Base-by-base conservation (phyloP, 1,140 invertebrate species). In the Popillia japonica region DNA sequence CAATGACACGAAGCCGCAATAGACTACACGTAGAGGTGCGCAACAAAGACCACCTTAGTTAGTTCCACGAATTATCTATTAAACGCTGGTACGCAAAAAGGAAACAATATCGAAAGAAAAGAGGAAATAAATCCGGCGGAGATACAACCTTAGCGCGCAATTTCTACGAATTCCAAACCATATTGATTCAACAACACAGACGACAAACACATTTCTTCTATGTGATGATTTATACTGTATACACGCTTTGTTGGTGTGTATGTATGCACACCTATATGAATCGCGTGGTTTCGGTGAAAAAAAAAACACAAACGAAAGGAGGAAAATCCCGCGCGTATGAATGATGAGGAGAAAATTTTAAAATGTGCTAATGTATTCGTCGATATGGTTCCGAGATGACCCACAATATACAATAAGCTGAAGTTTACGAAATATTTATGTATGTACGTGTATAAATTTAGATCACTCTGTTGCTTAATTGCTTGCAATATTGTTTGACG, bases 91-190 rank as follows among this genome's bases (percentile, higher is more conserved):
- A 68, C 10, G 20, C 27, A 34, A 68, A 68, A 27, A 68, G 20
- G 22, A 68, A 68, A 68, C 61, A 68, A 68, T 68, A 68, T 68
- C 61, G 61, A 68, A 68, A 68, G 22, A 34, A 27, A 34, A 68
- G 48, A 68, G 61, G 61, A 68, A 68, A 22, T 22, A 27, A 68
- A 68, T 68, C 61, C 61, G 61, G 20, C 20, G 22, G 27, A 68
- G 61, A 68, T 68, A 8, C 61, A 22, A 68, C 61, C 20, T 68
- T 68, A 6, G 48, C 61, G 22, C 61, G 61, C 20, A 8, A 34
- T 68, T 68, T 68, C 61, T 68, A 14, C 20, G 61, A 68, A 68
- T 68, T 68, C 14, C 61, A 68, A 20, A 68, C 61, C 61, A 68
- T 68, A 68, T 68, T 68, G 61, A 68, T 68, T 68, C 22, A 68